Percentiles rank a stretch among this genome's conserved stretches.
These are phyloP conservation scores for Psittacula echo DNA, from an alignment of 2,797 vertebrate species.

Conservation along the genomic window DNA sequence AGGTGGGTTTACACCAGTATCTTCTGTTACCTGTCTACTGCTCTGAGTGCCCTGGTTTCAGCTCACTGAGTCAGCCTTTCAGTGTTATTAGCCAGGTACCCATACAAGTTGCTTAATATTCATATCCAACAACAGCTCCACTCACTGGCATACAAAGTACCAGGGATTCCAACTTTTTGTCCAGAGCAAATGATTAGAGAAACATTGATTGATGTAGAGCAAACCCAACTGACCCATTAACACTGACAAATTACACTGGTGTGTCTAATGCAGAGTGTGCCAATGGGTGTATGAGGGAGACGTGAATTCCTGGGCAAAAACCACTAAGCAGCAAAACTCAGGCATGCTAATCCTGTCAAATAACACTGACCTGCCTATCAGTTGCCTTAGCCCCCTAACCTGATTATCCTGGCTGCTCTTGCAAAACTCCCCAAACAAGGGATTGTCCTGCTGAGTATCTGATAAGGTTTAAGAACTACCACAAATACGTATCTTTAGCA, in stretches of 20 bases:
- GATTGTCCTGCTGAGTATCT: neutral
- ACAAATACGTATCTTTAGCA: neutral
- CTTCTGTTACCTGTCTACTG: neutral
- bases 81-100: neutral
- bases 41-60: neutral
- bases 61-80: neutral
- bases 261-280: neutral
- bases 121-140: neutral
- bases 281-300: neutral
- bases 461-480: neutral
- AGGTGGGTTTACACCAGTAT: neutral
- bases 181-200: neutral
- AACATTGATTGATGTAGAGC: neutral
- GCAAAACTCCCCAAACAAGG: neutral
- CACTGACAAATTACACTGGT: neutral
- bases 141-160: fast-evolving
- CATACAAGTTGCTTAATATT: neutral
- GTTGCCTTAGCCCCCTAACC: neutral
- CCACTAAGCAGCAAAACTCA: neutral
- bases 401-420: neutral
- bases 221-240: neutral
- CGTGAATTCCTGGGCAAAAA: neutral
- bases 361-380: neutral
- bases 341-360: neutral
- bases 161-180: neutral